Conservation (phyloP, 2,797 vertebrate species). For the Numenius phaeopus region DNA sequence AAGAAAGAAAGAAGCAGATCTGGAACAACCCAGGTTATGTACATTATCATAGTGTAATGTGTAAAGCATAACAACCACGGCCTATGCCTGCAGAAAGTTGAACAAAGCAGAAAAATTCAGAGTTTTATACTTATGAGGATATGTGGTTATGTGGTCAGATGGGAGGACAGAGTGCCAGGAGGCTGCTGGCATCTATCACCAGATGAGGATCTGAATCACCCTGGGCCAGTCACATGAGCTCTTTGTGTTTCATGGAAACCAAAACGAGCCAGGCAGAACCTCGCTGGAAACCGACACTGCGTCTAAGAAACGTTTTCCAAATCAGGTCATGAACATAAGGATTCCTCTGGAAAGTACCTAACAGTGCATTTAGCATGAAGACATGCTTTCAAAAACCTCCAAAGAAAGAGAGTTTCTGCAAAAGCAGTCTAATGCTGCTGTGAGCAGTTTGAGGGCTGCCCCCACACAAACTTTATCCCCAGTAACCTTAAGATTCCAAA, state of each 20-base stretch:
- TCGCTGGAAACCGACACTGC: background rate
- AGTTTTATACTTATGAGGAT: background rate
- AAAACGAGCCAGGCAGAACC: background rate
- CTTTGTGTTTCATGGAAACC: background rate
- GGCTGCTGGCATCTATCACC: background rate
- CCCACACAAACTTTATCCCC: background rate
- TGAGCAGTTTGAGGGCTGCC: background rate
- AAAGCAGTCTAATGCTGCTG: background rate
- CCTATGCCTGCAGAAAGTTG: background rate
- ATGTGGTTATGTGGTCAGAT: background rate
- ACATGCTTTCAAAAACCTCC: background rate
- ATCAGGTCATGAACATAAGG: background rate
- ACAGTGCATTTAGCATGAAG: background rate
- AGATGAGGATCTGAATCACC: slow-evolving; percentile 22
- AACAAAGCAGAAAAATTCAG: background rate
- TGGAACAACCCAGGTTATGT: background rate
- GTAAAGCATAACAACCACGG: background rate
- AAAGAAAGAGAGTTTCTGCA: background rate
- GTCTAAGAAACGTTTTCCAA: background rate
- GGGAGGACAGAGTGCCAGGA: background rate
- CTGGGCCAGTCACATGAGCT: background rate
- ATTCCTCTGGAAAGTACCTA: slow-evolving; percentile 31
- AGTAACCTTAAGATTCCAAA: background rate
- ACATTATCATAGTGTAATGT: accelerated
- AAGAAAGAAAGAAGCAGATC: background rate